Evolutionary conservation across 1,140 invertebrate genomes (phyloP).

Genomic region (Drosophila azteca): DNA sequence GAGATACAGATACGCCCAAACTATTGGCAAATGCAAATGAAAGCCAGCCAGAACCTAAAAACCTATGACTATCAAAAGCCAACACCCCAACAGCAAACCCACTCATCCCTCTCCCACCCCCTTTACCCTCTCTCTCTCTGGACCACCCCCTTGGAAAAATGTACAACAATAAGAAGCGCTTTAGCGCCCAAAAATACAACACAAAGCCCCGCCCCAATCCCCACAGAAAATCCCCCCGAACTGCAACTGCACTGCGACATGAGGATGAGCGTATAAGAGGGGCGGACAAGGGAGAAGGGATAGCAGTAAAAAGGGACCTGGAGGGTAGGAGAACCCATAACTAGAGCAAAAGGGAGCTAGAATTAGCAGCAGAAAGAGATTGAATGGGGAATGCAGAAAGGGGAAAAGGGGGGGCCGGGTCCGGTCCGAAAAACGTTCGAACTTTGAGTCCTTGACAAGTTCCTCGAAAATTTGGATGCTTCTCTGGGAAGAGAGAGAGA

Average conservation of each 20-base stretch:
- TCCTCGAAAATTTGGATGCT: conserved; percentile 33
- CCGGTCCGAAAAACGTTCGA: conserved; percentile 44
- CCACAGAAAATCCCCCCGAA: conserved; percentile 48
- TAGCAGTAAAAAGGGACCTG: not conserved
- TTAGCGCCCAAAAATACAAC: conserved; percentile 47
- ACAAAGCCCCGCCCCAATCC: conserved; percentile 48
- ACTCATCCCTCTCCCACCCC: conserved; percentile 10
- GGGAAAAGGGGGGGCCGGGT: not conserved
- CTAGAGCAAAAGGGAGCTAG: not conserved
- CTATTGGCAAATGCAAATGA: conserved; percentile 61
- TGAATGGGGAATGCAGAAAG: not conserved
- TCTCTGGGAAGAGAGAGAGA: not conserved
- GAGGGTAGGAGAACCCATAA: conserved; percentile 5
- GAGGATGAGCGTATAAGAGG: conserved; percentile 39
- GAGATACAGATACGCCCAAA: conserved; percentile 14
- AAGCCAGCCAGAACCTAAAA: conserved; percentile 37
- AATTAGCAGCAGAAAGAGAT: no score
- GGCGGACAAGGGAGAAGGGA: no score
- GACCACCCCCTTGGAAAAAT: conserved; percentile 35
- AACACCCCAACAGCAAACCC: conserved; percentile 20
- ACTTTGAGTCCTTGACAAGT: conserved; percentile 57
- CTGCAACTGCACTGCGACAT: conserved; percentile 73
- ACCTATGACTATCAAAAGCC: conserved; percentile 64
- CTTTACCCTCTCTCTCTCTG: no score
- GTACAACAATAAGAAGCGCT: conserved; percentile 77